Base-by-base conservation (phyloP, 2,797 vertebrate species). In the Antennarius maculatus region DNA sequence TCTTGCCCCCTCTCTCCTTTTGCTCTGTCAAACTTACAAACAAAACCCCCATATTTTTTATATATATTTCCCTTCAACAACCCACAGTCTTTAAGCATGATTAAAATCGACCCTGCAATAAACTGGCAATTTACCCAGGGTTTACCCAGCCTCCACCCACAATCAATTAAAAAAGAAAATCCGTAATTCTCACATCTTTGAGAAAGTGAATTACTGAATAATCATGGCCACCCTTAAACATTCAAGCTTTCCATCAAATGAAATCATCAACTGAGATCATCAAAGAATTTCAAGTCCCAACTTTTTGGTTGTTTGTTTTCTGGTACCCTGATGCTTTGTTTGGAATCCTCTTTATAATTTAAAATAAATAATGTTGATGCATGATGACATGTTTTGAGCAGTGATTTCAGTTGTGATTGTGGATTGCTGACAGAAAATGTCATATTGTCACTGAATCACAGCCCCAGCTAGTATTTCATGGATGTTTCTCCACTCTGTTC, bases 41-140 rank as follows among this genome's bases (percentile, higher is more conserved):
- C 72, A 61, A 37, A 46, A 16, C 71, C 68, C 57, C 42, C 54
- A 23, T 16, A 41, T 54, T 54, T 46, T 28, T 45, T n/a, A 34
- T 7, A 6, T 51, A 37, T 41, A 17, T 27, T 42, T 61, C 51
- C 64, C 68, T 64, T 68, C 29, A 55, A 66, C 49, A 3, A 47
- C 69, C 54, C 54, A 54, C 23, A 66, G 61, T 37, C 53, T 55
- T 59, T 54, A 62, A 61, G 69, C 81, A 68, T 83, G 77, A 72
- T 81, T 76, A 75, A 61, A 74, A 85, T 69, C 66, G 61, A 43
- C 55, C 58, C 63, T 69, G 80, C 65, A 69, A 69, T 34, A 34
- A 34, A 34, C 31, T 34, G 31, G 31, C 3, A 1, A 34, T 8
- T 34, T 23, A 23, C 23, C 23, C 23, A 3, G 31, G 31, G 7